Conservation (phyloP, 2,888 invertebrate species). For the Caenorhabditis sp. region DNA sequence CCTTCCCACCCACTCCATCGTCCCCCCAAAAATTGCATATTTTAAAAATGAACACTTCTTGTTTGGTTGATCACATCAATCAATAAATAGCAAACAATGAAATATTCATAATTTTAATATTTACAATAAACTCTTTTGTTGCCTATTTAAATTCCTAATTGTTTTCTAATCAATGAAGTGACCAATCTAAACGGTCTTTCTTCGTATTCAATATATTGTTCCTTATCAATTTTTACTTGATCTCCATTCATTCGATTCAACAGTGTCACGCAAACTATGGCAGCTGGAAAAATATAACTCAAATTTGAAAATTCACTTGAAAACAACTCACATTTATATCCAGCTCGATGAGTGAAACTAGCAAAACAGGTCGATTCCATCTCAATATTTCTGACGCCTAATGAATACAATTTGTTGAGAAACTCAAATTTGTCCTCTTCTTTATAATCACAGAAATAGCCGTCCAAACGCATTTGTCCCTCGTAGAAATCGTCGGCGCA, state of each 20-base stretch:
- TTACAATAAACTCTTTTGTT: too few relatives aligned
- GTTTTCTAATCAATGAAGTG: slow-evolving; percentile 52
- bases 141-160: slow-evolving; percentile 23
- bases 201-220: slow-evolving; percentile 63
- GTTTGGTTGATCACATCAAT: too few relatives aligned
- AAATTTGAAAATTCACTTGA: slow-evolving; percentile 1
- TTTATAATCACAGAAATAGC: slow-evolving; percentile 92
- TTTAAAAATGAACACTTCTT: too few relatives aligned
- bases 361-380: slow-evolving; percentile 90
- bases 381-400: slow-evolving; percentile 91
- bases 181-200: slow-evolving; percentile 65
- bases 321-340: slow-evolving; percentile 46
- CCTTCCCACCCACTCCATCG: too few relatives aligned
- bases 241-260: slow-evolving; percentile 91
- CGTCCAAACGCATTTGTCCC: slow-evolving; percentile 93
- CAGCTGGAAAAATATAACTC: slow-evolving; percentile 74
- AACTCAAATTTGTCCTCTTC: slow-evolving; percentile 90
- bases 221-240: slow-evolving; percentile 75
- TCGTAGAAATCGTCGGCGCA: slow-evolving; percentile 98
- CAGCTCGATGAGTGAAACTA: slow-evolving; percentile 88
- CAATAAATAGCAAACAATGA: too few relatives aligned
- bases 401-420: slow-evolving; percentile 77
- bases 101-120: too few relatives aligned
- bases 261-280: slow-evolving; percentile 91
- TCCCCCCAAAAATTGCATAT: too few relatives aligned